These are phyloP conservation scores for Ectobius pallidus DNA, from an alignment of 2,888 invertebrate species.

Conservation along the genomic window DNA sequence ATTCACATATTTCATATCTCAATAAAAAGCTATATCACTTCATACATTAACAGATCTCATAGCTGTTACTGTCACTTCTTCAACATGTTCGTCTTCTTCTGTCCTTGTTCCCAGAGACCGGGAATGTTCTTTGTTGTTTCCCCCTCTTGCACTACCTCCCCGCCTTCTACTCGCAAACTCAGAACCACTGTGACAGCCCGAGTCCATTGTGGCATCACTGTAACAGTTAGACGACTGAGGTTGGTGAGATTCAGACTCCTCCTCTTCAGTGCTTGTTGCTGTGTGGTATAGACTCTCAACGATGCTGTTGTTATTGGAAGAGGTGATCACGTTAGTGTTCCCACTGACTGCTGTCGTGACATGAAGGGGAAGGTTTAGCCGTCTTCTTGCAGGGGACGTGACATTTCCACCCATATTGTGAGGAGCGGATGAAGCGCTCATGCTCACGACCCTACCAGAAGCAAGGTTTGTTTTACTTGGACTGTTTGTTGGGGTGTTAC, in stretches of 20 bases:
- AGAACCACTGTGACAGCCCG: conserved; percentile 72
- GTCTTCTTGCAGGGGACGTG: conserved; percentile 24
- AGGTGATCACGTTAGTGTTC: not conserved
- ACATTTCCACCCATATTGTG: not conserved
- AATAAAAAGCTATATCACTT: not conserved
- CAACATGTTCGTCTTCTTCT: conserved; percentile 17
- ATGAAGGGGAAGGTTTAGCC: conserved; percentile 32
- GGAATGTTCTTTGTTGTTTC: not conserved
- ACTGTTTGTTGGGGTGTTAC: conserved; percentile 30
- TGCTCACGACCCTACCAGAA: not conserved
- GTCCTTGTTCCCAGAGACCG: conserved; percentile 4
- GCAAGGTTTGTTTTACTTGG: not conserved
- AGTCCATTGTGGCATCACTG: conserved; percentile 68
- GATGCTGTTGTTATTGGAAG: conserved; percentile 15
- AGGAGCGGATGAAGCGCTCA: not conserved
- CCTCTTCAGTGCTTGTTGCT: conserved; percentile 33
- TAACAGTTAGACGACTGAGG: conserved; percentile 52
- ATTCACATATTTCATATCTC: not conserved
- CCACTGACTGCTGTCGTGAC: not conserved
- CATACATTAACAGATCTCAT: conserved; percentile 35
- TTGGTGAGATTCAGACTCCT: conserved; percentile 32
- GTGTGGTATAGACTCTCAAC: conserved; percentile 34
- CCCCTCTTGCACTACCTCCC: conserved; percentile 23
- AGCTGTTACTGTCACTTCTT: conserved; percentile 4
- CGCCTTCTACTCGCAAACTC: conserved; percentile 34